phyloP scores from a whole-genome alignment of 2,797 vertebrate species.

The Coccyzus lansbergi region DNA sequence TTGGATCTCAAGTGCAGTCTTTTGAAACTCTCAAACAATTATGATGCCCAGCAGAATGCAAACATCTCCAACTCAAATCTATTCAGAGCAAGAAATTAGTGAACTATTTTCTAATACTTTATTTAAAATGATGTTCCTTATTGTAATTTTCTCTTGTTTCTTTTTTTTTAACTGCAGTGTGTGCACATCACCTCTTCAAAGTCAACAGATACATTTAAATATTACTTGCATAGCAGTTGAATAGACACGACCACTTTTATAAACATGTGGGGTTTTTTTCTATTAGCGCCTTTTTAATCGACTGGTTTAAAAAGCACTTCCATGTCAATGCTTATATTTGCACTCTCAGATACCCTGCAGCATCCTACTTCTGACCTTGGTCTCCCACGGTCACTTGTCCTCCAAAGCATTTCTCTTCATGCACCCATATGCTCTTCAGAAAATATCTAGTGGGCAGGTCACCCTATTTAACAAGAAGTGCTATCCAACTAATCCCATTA shows the following conservation, averaged over 20 bases:
- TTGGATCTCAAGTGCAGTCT: neutral
- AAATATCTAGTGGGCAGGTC: neutral
- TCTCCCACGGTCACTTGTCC: neutral
- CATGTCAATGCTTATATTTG: neutral
- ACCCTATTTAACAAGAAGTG: conserved; percentile 38
- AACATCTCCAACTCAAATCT: neutral
- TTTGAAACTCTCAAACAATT: neutral
- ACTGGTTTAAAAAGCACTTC: neutral
- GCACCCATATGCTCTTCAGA: neutral
- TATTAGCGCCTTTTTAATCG: neutral
- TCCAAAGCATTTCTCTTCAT: neutral
- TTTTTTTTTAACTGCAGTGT: neutral
- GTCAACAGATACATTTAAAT: neutral
- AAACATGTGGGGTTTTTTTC: neutral
- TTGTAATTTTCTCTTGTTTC: neutral
- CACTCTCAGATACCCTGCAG: fast-evolving
- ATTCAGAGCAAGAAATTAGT: neutral
- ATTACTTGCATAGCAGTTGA: neutral
- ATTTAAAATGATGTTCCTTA: neutral
- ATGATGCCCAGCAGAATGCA: neutral
- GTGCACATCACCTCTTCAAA: neutral
- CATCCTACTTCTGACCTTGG: neutral
- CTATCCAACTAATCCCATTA: conserved; percentile 49
- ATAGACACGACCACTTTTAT: neutral
- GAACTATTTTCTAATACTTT: neutral